These are phyloP conservation scores for Pectinophora gossypiella DNA, from an alignment of 1,140 invertebrate genomes.

Conservation along the genomic window DNA sequence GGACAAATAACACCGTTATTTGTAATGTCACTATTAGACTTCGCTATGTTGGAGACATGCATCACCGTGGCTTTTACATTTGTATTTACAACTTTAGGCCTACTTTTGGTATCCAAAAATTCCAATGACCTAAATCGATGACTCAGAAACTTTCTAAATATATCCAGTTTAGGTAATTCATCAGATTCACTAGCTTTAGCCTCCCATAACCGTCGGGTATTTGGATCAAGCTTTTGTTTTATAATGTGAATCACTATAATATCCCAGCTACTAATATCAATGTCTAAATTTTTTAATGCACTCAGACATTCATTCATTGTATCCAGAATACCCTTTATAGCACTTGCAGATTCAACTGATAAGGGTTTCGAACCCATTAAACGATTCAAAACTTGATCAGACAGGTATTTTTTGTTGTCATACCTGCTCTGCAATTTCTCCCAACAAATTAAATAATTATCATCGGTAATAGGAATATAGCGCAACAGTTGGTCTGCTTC, in stretches of 20 bases:
- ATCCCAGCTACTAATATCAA: conserved; percentile 17
- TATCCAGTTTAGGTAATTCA: conserved; percentile 15
- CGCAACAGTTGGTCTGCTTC: not conserved
- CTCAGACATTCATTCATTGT: conserved; percentile 17
- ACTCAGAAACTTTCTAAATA: conserved; percentile 22
- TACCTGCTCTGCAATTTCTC: not conserved
- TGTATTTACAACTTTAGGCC: not conserved
- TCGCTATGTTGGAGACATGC: not conserved
- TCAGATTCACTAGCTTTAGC: not conserved
- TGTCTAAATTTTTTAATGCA: conserved; percentile 14
- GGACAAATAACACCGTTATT: too few relatives aligned
- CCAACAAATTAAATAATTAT: not conserved
- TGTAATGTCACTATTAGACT: not conserved
- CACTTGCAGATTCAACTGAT: not conserved
- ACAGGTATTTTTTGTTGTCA: not conserved
- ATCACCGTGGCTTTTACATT: too few relatives aligned
- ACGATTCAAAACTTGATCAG: conserved; percentile 2
- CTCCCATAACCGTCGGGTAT: conserved; percentile 22
- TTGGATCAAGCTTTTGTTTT: conserved; percentile 14
- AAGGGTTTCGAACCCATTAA: conserved; percentile 5
- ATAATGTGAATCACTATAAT: conserved; percentile 20
- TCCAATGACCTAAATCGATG: conserved; percentile 17
- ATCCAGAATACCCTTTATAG: conserved; percentile 14
- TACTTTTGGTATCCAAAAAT: conserved; percentile 15
- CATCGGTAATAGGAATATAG: not conserved